phyloP scores from a whole-genome alignment of 2,113 vertebrate genomes.

The Accipiter cooperii region DNA sequence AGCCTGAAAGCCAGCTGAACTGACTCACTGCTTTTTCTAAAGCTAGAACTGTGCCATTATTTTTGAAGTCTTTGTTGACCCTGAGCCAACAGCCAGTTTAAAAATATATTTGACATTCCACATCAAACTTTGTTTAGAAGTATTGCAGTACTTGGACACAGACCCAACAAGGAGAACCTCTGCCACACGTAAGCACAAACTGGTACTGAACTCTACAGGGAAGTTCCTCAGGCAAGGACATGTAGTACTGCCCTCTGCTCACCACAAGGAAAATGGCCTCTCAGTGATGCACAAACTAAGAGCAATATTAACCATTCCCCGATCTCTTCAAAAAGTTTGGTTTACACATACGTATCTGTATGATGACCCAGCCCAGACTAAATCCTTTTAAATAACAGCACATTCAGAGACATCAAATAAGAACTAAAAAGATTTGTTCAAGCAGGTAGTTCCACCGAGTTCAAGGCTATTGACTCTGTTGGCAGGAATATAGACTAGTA shows the following conservation, averaged over 20 bases:
- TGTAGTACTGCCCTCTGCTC: not conserved
- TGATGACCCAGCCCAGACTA: not conserved
- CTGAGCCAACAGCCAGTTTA: not conserved
- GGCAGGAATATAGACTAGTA: not conserved
- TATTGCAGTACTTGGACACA: rapidly evolving
- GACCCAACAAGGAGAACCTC: not conserved
- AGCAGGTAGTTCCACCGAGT: not conserved
- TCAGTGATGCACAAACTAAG: not conserved
- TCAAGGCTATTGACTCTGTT: not conserved
- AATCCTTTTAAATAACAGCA: not conserved
- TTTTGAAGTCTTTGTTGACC: not conserved
- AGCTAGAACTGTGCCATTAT: not conserved
- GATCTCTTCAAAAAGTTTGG: not conserved
- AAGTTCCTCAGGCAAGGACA: not conserved
- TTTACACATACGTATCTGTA: rapidly evolving
- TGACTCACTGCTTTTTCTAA: not conserved
- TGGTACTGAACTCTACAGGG: rapidly evolving
- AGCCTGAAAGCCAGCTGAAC: not conserved
- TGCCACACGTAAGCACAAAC: rapidly evolving
- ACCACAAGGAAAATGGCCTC: not conserved
- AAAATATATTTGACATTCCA: not conserved
- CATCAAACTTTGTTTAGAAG: not conserved
- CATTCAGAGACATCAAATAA: not conserved
- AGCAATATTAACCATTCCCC: not conserved
- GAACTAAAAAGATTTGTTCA: not conserved